Evolutionary conservation across 1,140 invertebrate species (phyloP).

Genomic region (Sycophila sp.): DNA sequence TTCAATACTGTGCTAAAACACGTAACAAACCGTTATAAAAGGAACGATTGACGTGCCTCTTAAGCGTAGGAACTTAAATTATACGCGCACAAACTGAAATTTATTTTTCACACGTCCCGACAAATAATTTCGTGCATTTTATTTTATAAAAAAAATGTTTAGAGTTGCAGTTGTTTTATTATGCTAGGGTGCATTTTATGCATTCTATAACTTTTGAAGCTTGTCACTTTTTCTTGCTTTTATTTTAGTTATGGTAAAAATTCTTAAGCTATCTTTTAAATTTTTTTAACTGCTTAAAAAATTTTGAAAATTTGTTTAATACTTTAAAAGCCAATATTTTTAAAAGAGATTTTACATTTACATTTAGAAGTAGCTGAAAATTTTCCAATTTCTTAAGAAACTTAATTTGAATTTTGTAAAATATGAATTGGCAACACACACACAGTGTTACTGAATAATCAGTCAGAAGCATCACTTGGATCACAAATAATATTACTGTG

Average conservation of each 20-base stretch:
- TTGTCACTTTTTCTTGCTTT: not conserved
- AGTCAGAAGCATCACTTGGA: constrained; percentile 43
- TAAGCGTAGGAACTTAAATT: constrained; percentile 16
- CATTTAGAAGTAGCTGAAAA: too few species aligned
- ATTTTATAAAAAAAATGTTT: constrained; percentile 5
- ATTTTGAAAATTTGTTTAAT: constrained; percentile 12
- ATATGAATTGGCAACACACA: not conserved
- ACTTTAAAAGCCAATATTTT: too few species aligned
- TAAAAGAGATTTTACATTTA: constrained; percentile 1
- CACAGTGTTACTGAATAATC: constrained; percentile 12
- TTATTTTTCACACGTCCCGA: not conserved
- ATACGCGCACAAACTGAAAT: constrained; percentile 9
- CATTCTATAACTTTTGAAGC: not conserved
- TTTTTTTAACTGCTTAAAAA: not conserved
- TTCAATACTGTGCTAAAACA: constrained; percentile 20
- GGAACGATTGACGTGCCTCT: not conserved
- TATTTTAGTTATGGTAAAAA: too few species aligned
- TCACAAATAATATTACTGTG: constrained; percentile 46
- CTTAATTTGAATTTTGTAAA: not conserved
- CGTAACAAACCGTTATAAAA: constrained; percentile 19
- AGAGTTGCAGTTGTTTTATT: not conserved
- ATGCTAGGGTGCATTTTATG: constrained; percentile 5
- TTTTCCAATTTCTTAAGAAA: too few species aligned
- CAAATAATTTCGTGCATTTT: constrained; percentile 2
- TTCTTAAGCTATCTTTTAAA: not conserved